Evolutionary conservation across 1,140 invertebrate genomes (phyloP).

Genomic region (Plutomurus gul): DNA sequence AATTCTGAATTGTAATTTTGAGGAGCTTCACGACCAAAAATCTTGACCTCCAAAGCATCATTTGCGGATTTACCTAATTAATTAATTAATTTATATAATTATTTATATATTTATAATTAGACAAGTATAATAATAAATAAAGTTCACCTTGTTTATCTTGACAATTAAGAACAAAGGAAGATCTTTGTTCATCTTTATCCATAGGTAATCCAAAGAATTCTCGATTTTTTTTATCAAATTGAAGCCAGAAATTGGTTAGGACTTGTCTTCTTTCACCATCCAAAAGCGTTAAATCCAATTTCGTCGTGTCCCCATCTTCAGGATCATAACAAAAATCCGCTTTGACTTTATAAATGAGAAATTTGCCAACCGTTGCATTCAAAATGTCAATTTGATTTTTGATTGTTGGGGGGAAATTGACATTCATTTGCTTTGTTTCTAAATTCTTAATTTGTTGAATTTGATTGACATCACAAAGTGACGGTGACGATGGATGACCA

Average conservation of each 20-base stretch:
- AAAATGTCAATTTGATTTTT: conserved; percentile 83
- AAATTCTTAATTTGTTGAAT: conserved; percentile 57
- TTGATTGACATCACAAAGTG: conserved; percentile 67
- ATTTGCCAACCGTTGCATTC: conserved; percentile 75
- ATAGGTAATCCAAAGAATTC: conserved; percentile 86
- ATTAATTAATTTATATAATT: no score
- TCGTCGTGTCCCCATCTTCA: conserved; percentile 75
- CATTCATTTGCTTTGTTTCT: conserved; percentile 61
- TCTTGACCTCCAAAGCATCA: conserved; percentile 38
- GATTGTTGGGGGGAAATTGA: conserved; percentile 73
- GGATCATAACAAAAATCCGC: conserved; percentile 88
- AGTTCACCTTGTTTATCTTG: background rate
- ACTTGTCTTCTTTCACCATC: background rate
- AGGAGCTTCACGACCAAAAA: background rate
- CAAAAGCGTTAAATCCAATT: conserved; percentile 73
- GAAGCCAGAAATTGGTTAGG: conserved; percentile 71
- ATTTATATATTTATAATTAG: no score
- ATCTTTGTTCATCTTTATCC: conserved; percentile 65
- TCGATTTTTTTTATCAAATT: conserved; percentile 84
- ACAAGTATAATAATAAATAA: background rate
- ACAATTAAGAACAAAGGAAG: background rate
- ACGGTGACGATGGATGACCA: conserved; percentile 53
- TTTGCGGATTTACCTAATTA: conserved; percentile 43
- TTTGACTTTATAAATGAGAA: conserved; percentile 75
- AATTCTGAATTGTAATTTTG: conserved; percentile 43